Conservation (phyloP, 2,888 invertebrate species). For the Lithophane semibrunnea region DNA sequence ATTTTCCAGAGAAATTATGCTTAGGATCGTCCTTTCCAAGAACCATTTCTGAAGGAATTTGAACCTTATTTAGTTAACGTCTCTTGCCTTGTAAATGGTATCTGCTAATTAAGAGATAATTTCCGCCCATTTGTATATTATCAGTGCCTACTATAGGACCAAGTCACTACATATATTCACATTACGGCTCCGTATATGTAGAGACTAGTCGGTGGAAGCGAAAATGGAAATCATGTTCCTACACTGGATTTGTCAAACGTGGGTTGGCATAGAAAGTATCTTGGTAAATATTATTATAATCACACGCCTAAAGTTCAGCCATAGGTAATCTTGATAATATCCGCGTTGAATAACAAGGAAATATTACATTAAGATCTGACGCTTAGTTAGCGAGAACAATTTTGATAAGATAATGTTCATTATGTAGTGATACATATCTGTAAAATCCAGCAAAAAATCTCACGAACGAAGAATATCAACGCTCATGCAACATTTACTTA, state of each 20-base stretch:
- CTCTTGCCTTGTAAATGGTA: not conserved
- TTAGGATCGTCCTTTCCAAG: not conserved
- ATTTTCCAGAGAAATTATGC: conserved; percentile 4
- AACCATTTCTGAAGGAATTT: not conserved
- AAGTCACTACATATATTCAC: conserved; percentile 45
- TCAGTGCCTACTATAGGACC: conserved; percentile 22
- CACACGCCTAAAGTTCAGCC: conserved; percentile 30
- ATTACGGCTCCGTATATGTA: conserved; percentile 47
- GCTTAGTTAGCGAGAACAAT: conserved; percentile 34
- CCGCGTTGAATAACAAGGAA: conserved; percentile 37
- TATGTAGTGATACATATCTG: conserved; percentile 52
- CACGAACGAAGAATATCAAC: conserved; percentile 50
- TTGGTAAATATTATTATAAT: conserved; percentile 32
- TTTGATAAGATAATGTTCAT: conserved; percentile 44
- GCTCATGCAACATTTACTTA: conserved; percentile 61
- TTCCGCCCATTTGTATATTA: conserved; percentile 38
- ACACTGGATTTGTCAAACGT: conserved; percentile 50
- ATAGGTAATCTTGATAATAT: conserved; percentile 25
- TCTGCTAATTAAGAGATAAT: conserved; percentile 32
- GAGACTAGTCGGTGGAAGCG: conserved; percentile 24
- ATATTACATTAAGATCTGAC: conserved; percentile 38
- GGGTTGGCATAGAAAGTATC: conserved; percentile 46
- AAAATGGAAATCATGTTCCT: conserved; percentile 55
- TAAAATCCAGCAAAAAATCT: conserved; percentile 45
- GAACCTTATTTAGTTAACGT: conserved; percentile 11